Base-by-base conservation (phyloP, 2,797 vertebrate species). In the Acanthis flammea region DNA sequence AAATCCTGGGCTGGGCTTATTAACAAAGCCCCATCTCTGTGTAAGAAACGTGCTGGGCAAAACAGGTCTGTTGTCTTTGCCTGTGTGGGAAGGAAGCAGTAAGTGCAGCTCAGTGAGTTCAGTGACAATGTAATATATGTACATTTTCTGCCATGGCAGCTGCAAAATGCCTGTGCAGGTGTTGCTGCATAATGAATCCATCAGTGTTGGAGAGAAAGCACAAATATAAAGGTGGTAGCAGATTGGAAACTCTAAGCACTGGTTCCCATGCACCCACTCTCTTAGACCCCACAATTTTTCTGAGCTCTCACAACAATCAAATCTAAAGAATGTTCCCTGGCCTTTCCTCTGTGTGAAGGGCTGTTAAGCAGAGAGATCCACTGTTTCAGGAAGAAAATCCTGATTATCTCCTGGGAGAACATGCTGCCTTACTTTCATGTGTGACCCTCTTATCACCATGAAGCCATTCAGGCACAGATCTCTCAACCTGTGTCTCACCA, bases 1-100 rank as follows among this genome's bases (percentile, higher is more conserved):
- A 92, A 96, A 76, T 90, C 65, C 83, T 87, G 88, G 71, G 80
- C 58, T 92, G 92, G 89, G 65, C 78, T 95, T 90, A 91, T 88
- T 85, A 95, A 93, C 88, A 92, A 97, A 92, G 53, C 39, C 55
- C 14, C 47, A 33, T 74, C 68, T 92, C 78, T 63, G 14, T 51
- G 66, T 86, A 70, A 92, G 82, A 90, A 94, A 78, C 7, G 19
- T 90, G 80, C 88, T 75, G 68, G 31, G 81, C 51, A 74, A 94
- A 96, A 66, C 58, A 16, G 47, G 44, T 76, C 88, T 90, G 57
- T 86, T 10, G 1, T 77, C 65, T 76, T 92, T 71, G 47, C 41
- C 31, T 90, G 73, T 79, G 55, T 55, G 77, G 77, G 54, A 88
- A 90, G 89, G 72, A 78, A 79, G 60, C 45, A 68, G 79, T 44